Conservation (phyloP, 2,113 vertebrate species). For the Austrofundulus limnaeus region DNA sequence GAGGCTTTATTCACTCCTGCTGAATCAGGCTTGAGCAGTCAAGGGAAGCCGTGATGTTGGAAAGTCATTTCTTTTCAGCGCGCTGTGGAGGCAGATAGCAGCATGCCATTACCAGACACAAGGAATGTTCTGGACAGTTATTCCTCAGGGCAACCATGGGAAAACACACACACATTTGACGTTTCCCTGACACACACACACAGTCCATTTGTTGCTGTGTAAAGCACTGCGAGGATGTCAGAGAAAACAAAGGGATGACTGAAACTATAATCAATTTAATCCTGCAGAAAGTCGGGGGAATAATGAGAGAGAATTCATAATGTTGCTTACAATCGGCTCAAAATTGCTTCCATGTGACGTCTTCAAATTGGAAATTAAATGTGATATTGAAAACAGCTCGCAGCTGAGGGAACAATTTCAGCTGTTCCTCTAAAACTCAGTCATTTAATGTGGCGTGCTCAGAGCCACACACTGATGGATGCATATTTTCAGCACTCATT, state of each 20-base stretch:
- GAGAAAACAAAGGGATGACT: constrained; percentile 28
- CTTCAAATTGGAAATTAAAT: constrained; percentile 11
- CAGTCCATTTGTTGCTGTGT: constrained; percentile 28
- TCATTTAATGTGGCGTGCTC: constrained; percentile 47
- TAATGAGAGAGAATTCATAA: not conserved
- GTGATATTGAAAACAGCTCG: constrained; percentile 29
- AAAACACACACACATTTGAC: constrained; percentile 31
- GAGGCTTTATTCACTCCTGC: constrained; percentile 47
- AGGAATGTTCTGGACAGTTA: constrained; percentile 49
- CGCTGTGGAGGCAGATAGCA: constrained; percentile 64
- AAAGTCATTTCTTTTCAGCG: constrained; percentile 68
- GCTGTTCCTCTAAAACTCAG: constrained; percentile 27
- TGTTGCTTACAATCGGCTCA: not conserved
- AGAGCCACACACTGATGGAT: constrained; percentile 1
- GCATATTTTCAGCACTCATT: not conserved
- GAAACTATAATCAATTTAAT: constrained; percentile 2
- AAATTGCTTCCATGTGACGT: not conserved
- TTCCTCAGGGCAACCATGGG: constrained; percentile 48
- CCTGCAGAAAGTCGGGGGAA: not conserved
- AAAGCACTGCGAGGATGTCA: constrained; percentile 12
- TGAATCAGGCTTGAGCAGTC: constrained; percentile 66
- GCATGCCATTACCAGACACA: constrained; percentile 64
- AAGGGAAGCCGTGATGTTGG: constrained; percentile 54
- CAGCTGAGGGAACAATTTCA: constrained; percentile 24
- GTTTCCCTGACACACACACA: constrained; percentile 14